Conservation (phyloP, 2,888 invertebrate genomes). For the Melieria picta region DNA sequence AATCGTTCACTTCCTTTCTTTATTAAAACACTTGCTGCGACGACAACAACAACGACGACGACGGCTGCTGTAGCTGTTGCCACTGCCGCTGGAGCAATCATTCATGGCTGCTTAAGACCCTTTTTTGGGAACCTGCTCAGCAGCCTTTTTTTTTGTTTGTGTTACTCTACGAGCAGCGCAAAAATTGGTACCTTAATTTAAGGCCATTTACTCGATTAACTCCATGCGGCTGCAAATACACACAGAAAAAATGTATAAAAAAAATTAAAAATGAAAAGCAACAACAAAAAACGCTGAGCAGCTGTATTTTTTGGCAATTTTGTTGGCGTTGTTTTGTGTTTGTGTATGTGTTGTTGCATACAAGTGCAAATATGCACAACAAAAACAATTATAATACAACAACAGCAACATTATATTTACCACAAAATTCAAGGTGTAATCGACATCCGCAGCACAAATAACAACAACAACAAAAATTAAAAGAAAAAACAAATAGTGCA, state of each 20-base stretch:
- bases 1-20: conserved; percentile 36
- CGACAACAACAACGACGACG: background rate
- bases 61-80: background rate
- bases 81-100: background rate
- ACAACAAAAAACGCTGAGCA: no score
- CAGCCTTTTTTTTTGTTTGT: conserved; percentile 10
- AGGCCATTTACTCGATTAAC: conserved; percentile 36
- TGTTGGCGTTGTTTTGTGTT: background rate
- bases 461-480: conserved; percentile 10
- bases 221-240: background rate
- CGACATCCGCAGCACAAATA: conserved; percentile 49
- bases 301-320: background rate
- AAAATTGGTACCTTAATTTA: conserved; percentile 33
- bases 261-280: no score
- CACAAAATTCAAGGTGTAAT: conserved; percentile 50
- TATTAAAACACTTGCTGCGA: conserved; percentile 35
- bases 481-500: conserved; percentile 12
- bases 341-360: background rate
- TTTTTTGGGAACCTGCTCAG: background rate
- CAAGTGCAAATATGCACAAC: conserved; percentile 15
- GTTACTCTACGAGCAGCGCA: background rate
- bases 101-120: background rate
- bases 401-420: conserved; percentile 37
- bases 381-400: background rate
- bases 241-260: background rate